A percentile compares a stretch with the other conserved stretches of the same genome.
Conservation (phyloP, 92 coral and sea anemone genomes). For the Meandrina meandrites region DNA sequence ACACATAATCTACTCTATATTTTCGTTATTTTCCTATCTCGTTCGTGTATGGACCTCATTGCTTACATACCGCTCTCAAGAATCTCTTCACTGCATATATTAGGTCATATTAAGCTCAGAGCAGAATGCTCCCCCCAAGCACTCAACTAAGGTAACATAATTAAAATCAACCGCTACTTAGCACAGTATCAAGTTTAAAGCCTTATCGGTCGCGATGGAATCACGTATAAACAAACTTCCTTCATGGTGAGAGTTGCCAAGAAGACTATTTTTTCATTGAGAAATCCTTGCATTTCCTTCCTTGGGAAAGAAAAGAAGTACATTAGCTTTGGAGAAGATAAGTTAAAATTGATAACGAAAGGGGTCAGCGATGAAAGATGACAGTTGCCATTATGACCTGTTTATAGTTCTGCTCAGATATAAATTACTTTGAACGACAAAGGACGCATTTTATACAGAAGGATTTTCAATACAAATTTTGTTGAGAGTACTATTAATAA, state of each 20-base stretch:
- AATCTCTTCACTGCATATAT: conserved; percentile 1
- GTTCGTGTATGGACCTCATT: background rate
- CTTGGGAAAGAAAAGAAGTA: background rate
- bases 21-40: conserved; percentile 7
- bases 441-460: background rate
- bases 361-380: conserved; percentile 1
- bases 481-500: background rate
- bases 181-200: background rate
- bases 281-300: background rate
- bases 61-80: background rate
- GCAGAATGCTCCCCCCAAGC: background rate
- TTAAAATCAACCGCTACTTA: background rate
- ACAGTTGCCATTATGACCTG: conserved; percentile 2
- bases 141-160: background rate
- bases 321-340: background rate
- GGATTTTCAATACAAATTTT: background rate
- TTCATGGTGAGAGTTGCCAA: background rate
- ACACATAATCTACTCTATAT: background rate
- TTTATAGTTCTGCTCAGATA: background rate
- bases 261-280: background rate
- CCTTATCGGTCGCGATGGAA: background rate
- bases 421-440: background rate
- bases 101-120: background rate
- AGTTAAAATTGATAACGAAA: background rate
- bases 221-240: background rate